A percentile compares a stretch with the other conserved stretches of the same genome.
Conservation (phyloP, 2,888 invertebrate genomes). For the Tortrix viridana region DNA sequence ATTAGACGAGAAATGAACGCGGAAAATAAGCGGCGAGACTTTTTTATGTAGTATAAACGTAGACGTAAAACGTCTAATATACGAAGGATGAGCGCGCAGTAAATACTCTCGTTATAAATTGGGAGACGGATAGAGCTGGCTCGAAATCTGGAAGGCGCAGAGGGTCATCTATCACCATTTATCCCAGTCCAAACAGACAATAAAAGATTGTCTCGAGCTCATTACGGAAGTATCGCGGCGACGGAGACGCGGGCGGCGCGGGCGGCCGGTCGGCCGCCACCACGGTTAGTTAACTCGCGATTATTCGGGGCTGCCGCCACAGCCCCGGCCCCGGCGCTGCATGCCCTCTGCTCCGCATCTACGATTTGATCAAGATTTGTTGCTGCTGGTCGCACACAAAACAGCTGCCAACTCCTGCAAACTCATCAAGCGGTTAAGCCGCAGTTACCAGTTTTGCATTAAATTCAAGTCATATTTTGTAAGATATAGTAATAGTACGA, state of each 20-base stretch:
- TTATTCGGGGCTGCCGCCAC: constrained; percentile 43
- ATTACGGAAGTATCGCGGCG: constrained; percentile 63
- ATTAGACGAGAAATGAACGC: constrained; percentile 72
- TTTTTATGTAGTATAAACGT: constrained; percentile 57
- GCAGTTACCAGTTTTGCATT: constrained; percentile 26
- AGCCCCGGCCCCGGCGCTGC: constrained; percentile 38
- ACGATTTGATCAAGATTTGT: constrained; percentile 49
- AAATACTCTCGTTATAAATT: constrained; percentile 60
- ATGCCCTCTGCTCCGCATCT: constrained; percentile 46
- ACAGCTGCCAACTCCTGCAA: constrained; percentile 36
- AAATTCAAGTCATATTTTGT: constrained; percentile 19
- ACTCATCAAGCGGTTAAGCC: constrained; percentile 34
- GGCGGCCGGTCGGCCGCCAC: constrained; percentile 43
- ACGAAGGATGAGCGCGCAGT: constrained; percentile 51
- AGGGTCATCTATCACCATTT: constrained; percentile 78
- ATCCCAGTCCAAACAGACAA: constrained; percentile 73
- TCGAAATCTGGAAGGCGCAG: constrained; percentile 64
- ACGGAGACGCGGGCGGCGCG: constrained; percentile 44
- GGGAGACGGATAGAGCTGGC: constrained; percentile 62
- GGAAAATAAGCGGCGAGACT: constrained; percentile 59
- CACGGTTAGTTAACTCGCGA: constrained; percentile 65
- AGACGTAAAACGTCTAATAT: constrained; percentile 54
- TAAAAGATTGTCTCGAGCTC: constrained; percentile 74
- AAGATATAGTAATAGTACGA: neutral
- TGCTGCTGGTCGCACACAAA: constrained; percentile 38